Percentiles rank a stretch among this genome's conserved stretches.
These are phyloP conservation scores for Heterodera filipjevi DNA, from an alignment of 2,888 invertebrate species.

Conservation along the genomic window DNA sequence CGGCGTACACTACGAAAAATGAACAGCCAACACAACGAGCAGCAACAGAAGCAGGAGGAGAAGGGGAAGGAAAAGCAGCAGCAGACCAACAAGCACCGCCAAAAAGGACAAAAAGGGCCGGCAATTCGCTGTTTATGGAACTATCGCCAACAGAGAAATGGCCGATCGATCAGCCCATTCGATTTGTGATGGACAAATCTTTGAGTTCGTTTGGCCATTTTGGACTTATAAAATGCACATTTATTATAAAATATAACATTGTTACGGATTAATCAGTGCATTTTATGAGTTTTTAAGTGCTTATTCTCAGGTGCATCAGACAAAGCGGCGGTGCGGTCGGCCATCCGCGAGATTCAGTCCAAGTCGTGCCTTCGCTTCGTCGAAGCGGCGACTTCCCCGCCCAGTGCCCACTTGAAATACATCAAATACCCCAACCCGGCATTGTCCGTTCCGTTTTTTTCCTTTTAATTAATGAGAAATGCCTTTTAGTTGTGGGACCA, in stretches of 20 bases:
- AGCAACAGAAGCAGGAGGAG: too few relatives aligned
- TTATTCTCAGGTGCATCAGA: conserved; percentile 51
- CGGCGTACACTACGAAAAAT: too few relatives aligned
- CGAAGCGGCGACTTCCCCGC: conserved; percentile 34
- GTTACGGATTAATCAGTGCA: too few relatives aligned
- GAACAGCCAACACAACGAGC: too few relatives aligned
- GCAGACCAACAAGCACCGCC: neutral
- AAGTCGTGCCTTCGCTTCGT: conserved; percentile 56
- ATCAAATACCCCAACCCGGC: conserved; percentile 36
- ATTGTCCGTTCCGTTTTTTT: conserved; percentile 41
- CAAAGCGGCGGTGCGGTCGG: conserved; percentile 49
- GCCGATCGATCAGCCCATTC: conserved; percentile 53
- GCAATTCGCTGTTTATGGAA: conserved; percentile 43
- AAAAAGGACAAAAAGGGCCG: conserved; percentile 9
- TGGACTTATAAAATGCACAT: neutral
- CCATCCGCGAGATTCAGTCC: conserved; percentile 52
- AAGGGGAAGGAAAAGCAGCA: too few relatives aligned
- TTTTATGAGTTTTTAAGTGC: neutral
- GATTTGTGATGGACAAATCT: conserved; percentile 51
- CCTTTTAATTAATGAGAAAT: neutral
- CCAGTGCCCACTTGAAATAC: neutral
- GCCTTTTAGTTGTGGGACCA: conserved; percentile 55
- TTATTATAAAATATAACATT: too few relatives aligned
- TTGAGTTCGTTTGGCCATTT: conserved; percentile 13
- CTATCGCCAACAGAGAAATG: conserved; percentile 50